Base-by-base conservation (phyloP, 2,888 invertebrate genomes). In the Watsonalla cultraria region DNA sequence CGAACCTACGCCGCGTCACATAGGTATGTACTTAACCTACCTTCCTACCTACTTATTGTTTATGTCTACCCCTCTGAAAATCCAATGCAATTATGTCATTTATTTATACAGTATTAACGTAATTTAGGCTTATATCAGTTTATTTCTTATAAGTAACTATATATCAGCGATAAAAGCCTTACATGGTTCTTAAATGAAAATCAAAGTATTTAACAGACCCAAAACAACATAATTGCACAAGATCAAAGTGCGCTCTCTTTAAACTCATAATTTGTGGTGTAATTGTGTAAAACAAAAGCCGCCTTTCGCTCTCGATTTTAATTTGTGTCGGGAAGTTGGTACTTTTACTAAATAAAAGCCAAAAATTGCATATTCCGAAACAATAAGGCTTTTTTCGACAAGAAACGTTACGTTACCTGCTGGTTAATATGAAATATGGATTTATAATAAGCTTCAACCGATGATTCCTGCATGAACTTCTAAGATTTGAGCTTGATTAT, bases 401-500 rank as follows among this genome's bases (percentile, higher is more conserved):
- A 53, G 58, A 54, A 55, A 65, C 58, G 61, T 74, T 65, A 68
- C 76, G 77, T 75, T 78, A 79, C 78, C 64, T 72, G 76, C 70
- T 77, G 80, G 76, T 82, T 84, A 78, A 60, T 60, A 65, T 71
- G 74, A 81, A 75, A 79, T 81, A 82, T 73, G 78, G 74, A 73
- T 59, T 80, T 78, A 79, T 83, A 85, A 84, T 81, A 76, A 83
- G 82, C 62, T 58, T 59, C 63, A 49, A 51, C 58, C 59, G 65
- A 24, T 24, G 24, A 24, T 24, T 24, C 24, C 24, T 24, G 24
- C 24, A 24, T 24, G 24, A 24, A 24, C 24, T 24, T 24, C 24
- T 24, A 24, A 24, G 24, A 24, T 24, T 24, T 24, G 24, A 1
- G 24, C 24, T 24, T 24, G 24, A 24, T 24, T 24, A 24, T 24